These are phyloP conservation scores for Aethes cnicana DNA, from an alignment of 2,888 invertebrate genomes.

Conservation along the genomic window DNA sequence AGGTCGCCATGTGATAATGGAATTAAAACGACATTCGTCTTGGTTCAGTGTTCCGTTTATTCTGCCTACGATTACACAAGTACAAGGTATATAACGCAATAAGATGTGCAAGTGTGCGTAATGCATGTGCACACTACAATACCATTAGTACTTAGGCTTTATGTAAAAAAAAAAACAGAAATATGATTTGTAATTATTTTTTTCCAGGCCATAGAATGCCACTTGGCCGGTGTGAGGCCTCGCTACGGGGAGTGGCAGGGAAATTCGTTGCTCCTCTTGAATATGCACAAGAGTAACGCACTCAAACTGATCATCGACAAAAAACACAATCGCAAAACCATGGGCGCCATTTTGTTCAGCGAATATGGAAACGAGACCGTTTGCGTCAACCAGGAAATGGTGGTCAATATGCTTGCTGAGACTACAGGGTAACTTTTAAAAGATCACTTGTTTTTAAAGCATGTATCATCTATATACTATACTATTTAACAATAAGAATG, in stretches of 20 bases:
- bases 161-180: too few relatives aligned
- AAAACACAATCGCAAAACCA: slow-evolving; percentile 1
- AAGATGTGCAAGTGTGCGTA: too few relatives aligned
- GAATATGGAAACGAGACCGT: neutral
- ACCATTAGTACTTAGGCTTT: too few relatives aligned
- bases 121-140: too few relatives aligned
- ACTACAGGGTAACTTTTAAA: slow-evolving; percentile 7
- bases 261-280: neutral
- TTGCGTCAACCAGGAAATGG: slow-evolving; percentile 16
- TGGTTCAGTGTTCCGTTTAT: too few relatives aligned
- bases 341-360: slow-evolving; percentile 11
- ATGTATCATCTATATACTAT: too few relatives aligned
- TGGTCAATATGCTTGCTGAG: neutral
- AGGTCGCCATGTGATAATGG: too few relatives aligned
- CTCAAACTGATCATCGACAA: slow-evolving; percentile 3
- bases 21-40: too few relatives aligned
- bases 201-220: slow-evolving; percentile 3
- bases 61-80: too few relatives aligned
- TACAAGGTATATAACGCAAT: too few relatives aligned
- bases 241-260: neutral
- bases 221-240: slow-evolving; percentile 10
- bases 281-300: neutral
- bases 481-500: too few relatives aligned
- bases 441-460: too few relatives aligned
- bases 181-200: neutral